Evolutionary conservation across 2,113 vertebrate genomes (phyloP), one percentile per base, ranked within the genome.

Genomic region (Thunnus thynnus): DNA sequence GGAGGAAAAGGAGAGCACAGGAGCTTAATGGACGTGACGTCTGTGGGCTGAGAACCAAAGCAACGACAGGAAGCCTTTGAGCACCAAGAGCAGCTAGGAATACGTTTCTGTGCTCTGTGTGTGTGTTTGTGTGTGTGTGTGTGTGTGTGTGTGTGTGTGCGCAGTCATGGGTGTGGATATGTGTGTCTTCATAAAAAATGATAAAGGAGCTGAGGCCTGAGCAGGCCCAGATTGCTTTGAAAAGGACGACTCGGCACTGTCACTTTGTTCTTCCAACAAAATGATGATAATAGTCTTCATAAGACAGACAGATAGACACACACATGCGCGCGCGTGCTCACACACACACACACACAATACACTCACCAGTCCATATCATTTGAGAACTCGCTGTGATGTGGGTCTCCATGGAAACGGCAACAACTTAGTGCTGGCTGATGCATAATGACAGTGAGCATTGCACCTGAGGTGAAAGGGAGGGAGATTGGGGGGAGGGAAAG

Each of bases 351-450:
- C 41, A 46, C 48, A 30, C 47, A 66, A 50, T n/a, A 70, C 47
- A 46, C 41, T 30, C 79, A 66, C 18, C 32, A 13, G 32, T 77
- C 50, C 48, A 14, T 71, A 62, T 80, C 32, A 81, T 75, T 86
- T 62, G 62, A 30, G 6, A 80, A 61, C 57, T 66, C 3, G 80
- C 73, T 88, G 69, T 86, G 83, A 91, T 86, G 76, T 60, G 12
- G 25, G 83, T 92, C 83, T 74, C 91, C 89, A 91, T 91, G 82
- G 91, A 74, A 87, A 90, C 80, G n/a, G 70, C 67, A 63, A 83
- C 77, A 87, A 83, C 76, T 77, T 75, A 73, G 65, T 27, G 44
- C 63, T 16, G 56, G 69, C 46, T 80, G 68, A 90, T 89, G 76
- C 78, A 73, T 81, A 86, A 89, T 82, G 82, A 74, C 79, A 70